A percentile compares a stretch with the other conserved stretches of the same genome.
Evolutionary conservation across 2,113 vertebrate genomes (phyloP).

Genomic region (Oreotrochilus melanogaster): DNA sequence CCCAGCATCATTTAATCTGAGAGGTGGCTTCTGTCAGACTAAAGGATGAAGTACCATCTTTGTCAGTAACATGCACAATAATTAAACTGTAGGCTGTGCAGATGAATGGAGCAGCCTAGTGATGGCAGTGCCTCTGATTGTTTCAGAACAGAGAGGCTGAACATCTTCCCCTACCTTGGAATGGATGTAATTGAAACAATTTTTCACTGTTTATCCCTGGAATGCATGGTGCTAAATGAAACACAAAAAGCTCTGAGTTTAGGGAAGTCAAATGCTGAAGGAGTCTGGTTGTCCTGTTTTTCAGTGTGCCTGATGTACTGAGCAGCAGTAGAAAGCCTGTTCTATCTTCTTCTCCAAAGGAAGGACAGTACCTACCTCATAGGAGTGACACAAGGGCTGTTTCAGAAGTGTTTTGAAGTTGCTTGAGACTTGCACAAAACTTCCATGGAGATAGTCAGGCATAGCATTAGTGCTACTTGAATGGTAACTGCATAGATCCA

Average conservation of each 20-base stretch:
- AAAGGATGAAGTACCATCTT: not conserved
- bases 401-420: not conserved
- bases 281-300: not conserved
- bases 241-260: not conserved
- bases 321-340: not conserved
- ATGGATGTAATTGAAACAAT: not conserved
- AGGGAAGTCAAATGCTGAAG: not conserved
- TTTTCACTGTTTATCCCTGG: not conserved
- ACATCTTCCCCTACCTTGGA: not conserved
- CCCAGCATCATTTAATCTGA: not conserved
- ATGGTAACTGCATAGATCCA: not conserved
- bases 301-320: not conserved
- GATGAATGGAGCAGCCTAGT: not conserved
- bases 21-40: not conserved
- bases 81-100: not conserved
- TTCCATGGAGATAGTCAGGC: not conserved
- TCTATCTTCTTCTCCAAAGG: not conserved
- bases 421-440: not conserved
- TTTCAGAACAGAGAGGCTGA: not conserved
- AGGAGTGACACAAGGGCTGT: slow-evolving; percentile 26
- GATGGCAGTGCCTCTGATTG: not conserved
- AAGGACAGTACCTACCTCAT: slow-evolving; percentile 54
- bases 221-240: not conserved
- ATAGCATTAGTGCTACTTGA: not conserved
- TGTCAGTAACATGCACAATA: not conserved